Conservation (phyloP, 2,113 vertebrate species). For the Nothoprocta perdicaria region DNA sequence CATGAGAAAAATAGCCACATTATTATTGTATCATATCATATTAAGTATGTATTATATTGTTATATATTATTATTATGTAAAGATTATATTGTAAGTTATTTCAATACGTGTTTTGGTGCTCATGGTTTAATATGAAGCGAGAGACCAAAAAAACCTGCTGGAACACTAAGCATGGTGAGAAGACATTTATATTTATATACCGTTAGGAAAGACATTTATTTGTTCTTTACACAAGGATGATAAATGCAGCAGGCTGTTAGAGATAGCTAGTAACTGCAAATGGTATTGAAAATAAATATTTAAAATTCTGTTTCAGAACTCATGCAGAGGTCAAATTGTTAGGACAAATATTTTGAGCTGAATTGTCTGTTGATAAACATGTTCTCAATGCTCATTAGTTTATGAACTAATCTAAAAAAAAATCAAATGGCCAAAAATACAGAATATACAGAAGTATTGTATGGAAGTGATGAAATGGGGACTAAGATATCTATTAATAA, state of each 20-base stretch:
- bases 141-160: neutral
- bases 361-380: neutral
- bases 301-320: neutral
- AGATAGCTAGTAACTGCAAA: neutral
- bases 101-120: neutral
- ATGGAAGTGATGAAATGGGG: neutral
- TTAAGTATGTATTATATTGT: too few relatives aligned
- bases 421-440: fast-evolving
- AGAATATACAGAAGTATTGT: neutral
- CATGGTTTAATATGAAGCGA: neutral
- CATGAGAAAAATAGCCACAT: neutral
- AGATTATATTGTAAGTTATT: neutral
- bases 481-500: neutral
- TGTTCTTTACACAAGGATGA: neutral
- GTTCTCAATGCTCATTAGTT: fast-evolving
- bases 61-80: too few relatives aligned
- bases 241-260: neutral
- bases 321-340: neutral
- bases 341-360: neutral
- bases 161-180: fast-evolving
- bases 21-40: too few relatives aligned
- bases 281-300: neutral
- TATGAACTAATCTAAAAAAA: neutral
- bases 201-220: neutral
- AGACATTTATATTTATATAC: neutral